Percentiles rank a stretch among this genome's conserved stretches.
Evolutionary conservation across 1,140 invertebrate species (phyloP).

Genomic region (Andrena cerasifolii): DNA sequence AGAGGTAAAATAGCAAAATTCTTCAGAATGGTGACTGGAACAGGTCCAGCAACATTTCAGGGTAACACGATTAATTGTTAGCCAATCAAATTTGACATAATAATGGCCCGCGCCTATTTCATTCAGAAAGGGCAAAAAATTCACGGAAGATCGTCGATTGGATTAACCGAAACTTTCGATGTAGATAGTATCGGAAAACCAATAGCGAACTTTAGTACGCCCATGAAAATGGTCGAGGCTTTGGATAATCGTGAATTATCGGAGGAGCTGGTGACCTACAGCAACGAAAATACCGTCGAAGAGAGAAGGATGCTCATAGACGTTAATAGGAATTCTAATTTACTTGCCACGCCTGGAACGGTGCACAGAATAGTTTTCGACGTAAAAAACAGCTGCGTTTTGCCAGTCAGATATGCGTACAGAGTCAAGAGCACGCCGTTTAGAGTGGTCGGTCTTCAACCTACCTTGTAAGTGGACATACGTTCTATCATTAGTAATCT

Average conservation of each 20-base stretch:
- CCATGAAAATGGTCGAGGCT: conserved; percentile 21
- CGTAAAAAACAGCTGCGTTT: conserved; percentile 67
- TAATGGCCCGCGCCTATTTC: background rate
- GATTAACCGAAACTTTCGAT: conserved; percentile 29
- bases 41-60: background rate
- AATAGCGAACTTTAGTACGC: background rate
- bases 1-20: conserved; percentile 17
- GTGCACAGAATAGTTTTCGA: conserved; percentile 67
- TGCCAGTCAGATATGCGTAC: conserved; percentile 59
- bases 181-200: background rate
- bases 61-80: background rate
- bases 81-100: background rate
- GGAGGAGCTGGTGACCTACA: conserved; percentile 13
- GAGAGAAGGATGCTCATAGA: conserved; percentile 66
- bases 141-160: conserved; percentile 22
- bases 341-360: conserved; percentile 63
- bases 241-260: conserved; percentile 30
- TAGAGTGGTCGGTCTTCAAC: conserved; percentile 33
- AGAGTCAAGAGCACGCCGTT: conserved; percentile 56
- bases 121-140: conserved; percentile 26
- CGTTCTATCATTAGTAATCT: background rate
- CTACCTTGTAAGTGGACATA: conserved; percentile 38
- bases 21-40: background rate
- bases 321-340: conserved; percentile 63
- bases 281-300: conserved; percentile 9